phyloP scores from a whole-genome alignment of 2,888 invertebrate species.

The Drosophila nr. perissopoda region DNA sequence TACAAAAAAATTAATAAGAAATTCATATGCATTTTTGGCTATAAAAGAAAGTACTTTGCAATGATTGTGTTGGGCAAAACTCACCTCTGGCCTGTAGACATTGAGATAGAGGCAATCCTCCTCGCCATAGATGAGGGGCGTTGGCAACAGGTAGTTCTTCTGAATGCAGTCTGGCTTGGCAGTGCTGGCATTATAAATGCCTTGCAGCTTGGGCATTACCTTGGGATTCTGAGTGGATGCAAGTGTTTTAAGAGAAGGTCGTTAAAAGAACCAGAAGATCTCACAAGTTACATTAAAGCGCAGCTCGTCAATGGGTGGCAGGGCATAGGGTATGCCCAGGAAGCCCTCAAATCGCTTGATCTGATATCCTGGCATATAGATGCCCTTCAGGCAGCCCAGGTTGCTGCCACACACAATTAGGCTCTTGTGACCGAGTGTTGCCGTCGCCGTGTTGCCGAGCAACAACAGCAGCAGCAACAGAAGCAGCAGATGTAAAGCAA shows the following conservation, averaged over 20 bases:
- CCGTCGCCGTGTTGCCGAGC: constrained; percentile 4
- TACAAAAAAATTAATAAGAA: neutral
- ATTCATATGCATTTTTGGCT: neutral
- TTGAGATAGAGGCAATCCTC: constrained; percentile 86
- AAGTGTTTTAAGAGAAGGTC: too few species aligned
- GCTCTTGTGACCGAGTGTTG: constrained; percentile 15
- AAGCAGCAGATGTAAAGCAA: constrained; percentile 21
- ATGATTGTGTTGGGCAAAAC: neutral
- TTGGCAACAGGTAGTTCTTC: constrained; percentile 85
- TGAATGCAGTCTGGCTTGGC: constrained; percentile 85
- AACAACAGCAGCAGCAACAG: constrained; percentile 4
- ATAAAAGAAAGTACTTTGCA: neutral
- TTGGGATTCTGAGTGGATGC: constrained; percentile 77
- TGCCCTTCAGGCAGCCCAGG: constrained; percentile 80
- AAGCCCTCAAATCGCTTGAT: constrained; percentile 81
- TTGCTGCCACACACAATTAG: constrained; percentile 69
- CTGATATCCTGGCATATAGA: constrained; percentile 75
- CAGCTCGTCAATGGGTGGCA: constrained; percentile 82
- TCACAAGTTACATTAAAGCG: constrained; percentile 81
- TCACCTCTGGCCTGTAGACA: constrained; percentile 81
- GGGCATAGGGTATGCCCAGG: constrained; percentile 83
- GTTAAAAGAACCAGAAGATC: neutral
- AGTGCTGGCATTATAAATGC: constrained; percentile 78
- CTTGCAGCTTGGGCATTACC: constrained; percentile 65
- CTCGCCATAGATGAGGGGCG: constrained; percentile 83